These are phyloP conservation scores for Hedya salicella DNA, from an alignment of 2,888 invertebrate species.

Conservation along the genomic window DNA sequence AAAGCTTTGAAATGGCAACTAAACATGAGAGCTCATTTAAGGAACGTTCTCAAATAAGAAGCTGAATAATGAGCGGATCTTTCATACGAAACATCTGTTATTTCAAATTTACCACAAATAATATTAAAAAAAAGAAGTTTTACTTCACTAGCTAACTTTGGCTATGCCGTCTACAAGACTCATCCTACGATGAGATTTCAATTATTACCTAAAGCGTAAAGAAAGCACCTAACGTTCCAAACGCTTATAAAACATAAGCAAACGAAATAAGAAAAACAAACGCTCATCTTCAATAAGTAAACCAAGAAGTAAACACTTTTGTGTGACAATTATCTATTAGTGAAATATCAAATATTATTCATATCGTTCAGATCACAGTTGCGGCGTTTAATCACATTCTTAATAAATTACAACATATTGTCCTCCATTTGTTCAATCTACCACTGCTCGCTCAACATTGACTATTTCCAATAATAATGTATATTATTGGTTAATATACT, in stretches of 20 bases:
- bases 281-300: conserved; percentile 60
- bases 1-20: conserved; percentile 65
- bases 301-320: conserved; percentile 73
- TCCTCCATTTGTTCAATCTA: conserved; percentile 79
- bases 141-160: conserved; percentile 81
- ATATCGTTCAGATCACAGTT: conserved; percentile 86
- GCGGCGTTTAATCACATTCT: conserved; percentile 85
- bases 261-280: conserved; percentile 60
- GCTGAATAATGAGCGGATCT: conserved; percentile 42
- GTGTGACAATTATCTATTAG: conserved; percentile 82
- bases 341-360: conserved; percentile 85
- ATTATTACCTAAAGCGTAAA: conserved; percentile 73
- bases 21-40: conserved; percentile 53
- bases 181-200: conserved; percentile 64
- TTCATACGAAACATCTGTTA: conserved; percentile 24
- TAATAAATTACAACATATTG: conserved; percentile 84
- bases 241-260: conserved; percentile 59
- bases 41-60: conserved; percentile 43
- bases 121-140: conserved; percentile 68
- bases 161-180: conserved; percentile 79
- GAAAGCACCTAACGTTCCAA: conserved; percentile 77
- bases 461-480: conserved; percentile 66
- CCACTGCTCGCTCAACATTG: conserved; percentile 69
- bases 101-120: conserved; percentile 47
- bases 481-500: conserved; percentile 63